These are phyloP conservation scores for Mastacembelus armatus DNA, from an alignment of 2,797 vertebrate genomes.

Conservation along the genomic window DNA sequence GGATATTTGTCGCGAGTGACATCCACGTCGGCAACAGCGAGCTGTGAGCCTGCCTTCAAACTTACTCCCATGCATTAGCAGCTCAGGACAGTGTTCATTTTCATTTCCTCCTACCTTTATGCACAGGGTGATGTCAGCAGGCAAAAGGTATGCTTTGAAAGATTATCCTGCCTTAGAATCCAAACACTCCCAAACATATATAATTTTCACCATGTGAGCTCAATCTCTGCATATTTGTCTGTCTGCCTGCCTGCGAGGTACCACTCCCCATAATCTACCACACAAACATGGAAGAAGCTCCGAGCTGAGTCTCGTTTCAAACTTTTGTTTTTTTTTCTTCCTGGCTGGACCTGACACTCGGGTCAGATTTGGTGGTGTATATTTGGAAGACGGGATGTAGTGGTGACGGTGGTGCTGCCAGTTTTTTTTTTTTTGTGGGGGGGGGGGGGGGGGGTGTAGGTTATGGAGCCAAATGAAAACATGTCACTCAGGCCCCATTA, in stretches of 20 bases:
- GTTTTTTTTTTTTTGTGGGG: too few species aligned
- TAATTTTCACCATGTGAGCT: slow-evolving; percentile 50
- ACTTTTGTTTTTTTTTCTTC: slow-evolving; percentile 17
- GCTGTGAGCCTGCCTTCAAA: too few species aligned
- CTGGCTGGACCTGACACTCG: slow-evolving; percentile 44
- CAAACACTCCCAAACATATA: slow-evolving; percentile 52
- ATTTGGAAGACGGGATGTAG: slow-evolving; percentile 58
- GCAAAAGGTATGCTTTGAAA: slow-evolving; percentile 51
- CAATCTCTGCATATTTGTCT: slow-evolving; percentile 51
- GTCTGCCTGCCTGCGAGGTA: slow-evolving; percentile 40
- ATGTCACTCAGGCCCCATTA: slow-evolving; percentile 82
- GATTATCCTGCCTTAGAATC: slow-evolving; percentile 49
- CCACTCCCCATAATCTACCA: slow-evolving; percentile 29
- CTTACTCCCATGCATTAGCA: too few species aligned
- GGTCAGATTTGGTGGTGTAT: slow-evolving; percentile 52
- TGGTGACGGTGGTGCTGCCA: slow-evolving; percentile 19
- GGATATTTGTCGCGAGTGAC: not conserved
- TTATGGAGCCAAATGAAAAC: slow-evolving; percentile 73
- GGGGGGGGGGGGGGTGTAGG: slow-evolving; percentile 21
- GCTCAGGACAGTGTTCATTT: not conserved
- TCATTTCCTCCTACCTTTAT: not conserved
- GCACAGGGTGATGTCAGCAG: slow-evolving; percentile 13
- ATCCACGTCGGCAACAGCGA: too few species aligned
- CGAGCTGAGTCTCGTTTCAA: slow-evolving; percentile 28
- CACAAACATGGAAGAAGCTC: slow-evolving; percentile 37